phyloP scores from a whole-genome alignment of 2,113 vertebrate genomes.

The Anhinga rufa region DNA sequence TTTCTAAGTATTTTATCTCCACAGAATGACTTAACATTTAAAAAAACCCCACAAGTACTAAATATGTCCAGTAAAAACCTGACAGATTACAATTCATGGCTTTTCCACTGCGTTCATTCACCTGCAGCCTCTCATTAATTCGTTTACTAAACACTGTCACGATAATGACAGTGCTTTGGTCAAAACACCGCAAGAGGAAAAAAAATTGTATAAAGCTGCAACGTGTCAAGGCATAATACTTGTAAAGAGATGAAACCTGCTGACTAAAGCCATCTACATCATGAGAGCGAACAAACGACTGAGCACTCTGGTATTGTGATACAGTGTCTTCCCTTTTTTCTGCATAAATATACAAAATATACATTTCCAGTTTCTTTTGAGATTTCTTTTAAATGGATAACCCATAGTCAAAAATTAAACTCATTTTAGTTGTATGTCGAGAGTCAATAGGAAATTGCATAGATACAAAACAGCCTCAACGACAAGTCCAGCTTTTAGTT shows the following conservation, averaged over 20 bases:
- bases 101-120: constrained; percentile 60
- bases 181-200: constrained; percentile 58
- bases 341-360: constrained; percentile 83
- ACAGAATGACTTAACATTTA: constrained; percentile 47
- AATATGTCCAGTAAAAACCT: constrained; percentile 67
- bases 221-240: constrained; percentile 61
- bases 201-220: constrained; percentile 13
- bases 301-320: constrained; percentile 64
- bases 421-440: not conserved
- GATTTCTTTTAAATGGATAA: constrained; percentile 29
- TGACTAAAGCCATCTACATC: constrained; percentile 53
- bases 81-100: constrained; percentile 58
- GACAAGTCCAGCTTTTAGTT: constrained; percentile 68
- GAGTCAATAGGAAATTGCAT: constrained; percentile 56
- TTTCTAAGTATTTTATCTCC: constrained; percentile 42
- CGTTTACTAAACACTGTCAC: constrained; percentile 72
- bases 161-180: constrained; percentile 69
- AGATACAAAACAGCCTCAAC: not conserved
- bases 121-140: constrained; percentile 53
- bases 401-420: constrained; percentile 42
- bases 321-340: constrained; percentile 76
- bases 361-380: constrained; percentile 76
- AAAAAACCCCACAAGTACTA: not conserved
- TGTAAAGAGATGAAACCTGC: constrained; percentile 74
- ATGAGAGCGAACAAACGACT: constrained; percentile 62